A percentile compares a stretch with the other conserved stretches of the same genome.
Conservation (phyloP, 2,113 vertebrate genomes). For the Cynopterus brachyotis region DNA sequence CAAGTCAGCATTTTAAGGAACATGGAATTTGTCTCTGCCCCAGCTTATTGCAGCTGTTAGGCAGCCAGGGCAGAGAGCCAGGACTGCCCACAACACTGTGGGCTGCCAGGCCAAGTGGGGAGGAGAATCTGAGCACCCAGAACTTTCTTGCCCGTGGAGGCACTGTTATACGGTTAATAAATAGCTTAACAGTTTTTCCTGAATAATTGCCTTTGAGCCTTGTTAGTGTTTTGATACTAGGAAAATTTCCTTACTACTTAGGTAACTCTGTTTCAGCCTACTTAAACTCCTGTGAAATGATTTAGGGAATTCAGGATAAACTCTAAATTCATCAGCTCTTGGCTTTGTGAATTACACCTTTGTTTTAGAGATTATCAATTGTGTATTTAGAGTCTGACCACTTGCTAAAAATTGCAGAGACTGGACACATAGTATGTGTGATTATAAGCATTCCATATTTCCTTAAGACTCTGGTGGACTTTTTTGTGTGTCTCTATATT, state of each 20-base stretch:
- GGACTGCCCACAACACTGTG: rapidly evolving
- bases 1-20: background rate
- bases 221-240: background rate
- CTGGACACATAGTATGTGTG: background rate
- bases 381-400: background rate
- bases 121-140: background rate
- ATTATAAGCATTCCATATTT: background rate
- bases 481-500: background rate
- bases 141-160: background rate
- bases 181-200: background rate
- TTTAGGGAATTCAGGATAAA: background rate
- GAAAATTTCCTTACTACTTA: background rate
- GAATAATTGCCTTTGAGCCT: background rate
- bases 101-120: background rate
- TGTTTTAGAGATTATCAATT: background rate
- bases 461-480: background rate
- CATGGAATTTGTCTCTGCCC: background rate
- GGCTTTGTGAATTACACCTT: background rate
- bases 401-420: background rate
- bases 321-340: background rate
- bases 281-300: background rate
- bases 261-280: background rate
- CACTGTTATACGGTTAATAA: background rate
- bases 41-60: background rate
- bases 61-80: background rate